Conservation (phyloP, 2,797 vertebrate genomes). For the Gallinago solitaria region DNA sequence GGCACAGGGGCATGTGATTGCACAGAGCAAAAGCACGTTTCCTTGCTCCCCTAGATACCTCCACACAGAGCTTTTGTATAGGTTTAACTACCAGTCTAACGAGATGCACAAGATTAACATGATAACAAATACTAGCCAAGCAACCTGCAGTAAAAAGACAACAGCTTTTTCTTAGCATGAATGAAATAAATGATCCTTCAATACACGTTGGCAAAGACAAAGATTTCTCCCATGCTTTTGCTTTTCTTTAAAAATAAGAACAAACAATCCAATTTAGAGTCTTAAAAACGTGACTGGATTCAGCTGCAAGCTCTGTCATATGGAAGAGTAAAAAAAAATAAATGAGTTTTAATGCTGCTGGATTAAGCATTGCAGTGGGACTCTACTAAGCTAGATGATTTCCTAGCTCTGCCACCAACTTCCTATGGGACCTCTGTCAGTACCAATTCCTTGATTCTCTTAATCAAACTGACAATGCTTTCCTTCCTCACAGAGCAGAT, state of each 20-base stretch:
- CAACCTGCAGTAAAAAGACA: not conserved
- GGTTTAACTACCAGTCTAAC: not conserved
- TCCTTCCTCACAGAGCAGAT: not conserved
- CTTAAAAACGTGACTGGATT: not conserved
- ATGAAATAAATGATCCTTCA: not conserved
- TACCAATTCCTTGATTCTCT: not conserved
- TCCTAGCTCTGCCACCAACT: not conserved
- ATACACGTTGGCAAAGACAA: not conserved
- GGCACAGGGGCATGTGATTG: fast-evolving
- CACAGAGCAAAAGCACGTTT: not conserved
- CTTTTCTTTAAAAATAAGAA: not conserved
- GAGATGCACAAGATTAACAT: not conserved
- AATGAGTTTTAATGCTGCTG: not conserved
- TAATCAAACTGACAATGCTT: not conserved
- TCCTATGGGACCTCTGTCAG: not conserved
- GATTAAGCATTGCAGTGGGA: not conserved
- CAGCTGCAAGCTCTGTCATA: not conserved
- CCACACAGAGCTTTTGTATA: not conserved
- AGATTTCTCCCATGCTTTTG: not conserved
- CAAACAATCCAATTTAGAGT: not conserved
- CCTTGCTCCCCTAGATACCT: not conserved
- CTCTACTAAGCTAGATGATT: not conserved
- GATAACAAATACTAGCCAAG: not conserved
- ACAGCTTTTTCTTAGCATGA: not conserved
- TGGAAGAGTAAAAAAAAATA: not conserved